Conservation (phyloP, 2,888 invertebrate species). For the Sthenelais limicola region DNA sequence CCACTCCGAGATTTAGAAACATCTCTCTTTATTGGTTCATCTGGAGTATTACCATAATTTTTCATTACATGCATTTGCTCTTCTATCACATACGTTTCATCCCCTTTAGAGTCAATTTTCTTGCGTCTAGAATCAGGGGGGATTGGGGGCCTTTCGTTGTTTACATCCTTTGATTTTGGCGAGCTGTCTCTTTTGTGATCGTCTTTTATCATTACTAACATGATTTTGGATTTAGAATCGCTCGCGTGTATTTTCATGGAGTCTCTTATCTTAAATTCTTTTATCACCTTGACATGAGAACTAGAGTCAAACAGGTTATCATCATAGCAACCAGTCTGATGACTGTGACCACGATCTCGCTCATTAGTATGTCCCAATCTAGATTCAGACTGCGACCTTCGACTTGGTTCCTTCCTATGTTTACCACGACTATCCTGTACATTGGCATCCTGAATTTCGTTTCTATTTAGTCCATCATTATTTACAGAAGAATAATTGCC, state of each 20-base stretch:
- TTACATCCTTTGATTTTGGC: not conserved
- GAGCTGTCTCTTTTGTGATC: not conserved
- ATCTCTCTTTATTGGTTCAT: not conserved
- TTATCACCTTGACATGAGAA: slow-evolving; percentile 5
- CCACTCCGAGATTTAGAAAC: slow-evolving; percentile 14
- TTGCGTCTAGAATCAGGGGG: not conserved
- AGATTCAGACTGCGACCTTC: not conserved
- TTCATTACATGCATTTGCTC: not conserved
- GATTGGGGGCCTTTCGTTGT: slow-evolving; percentile 4
- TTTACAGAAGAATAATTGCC: too few relatives aligned
- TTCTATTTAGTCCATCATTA: too few relatives aligned
- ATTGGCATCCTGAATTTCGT: not conserved
- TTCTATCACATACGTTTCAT: slow-evolving; percentile 12
- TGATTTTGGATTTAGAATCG: slow-evolving; percentile 14
- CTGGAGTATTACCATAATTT: not conserved
- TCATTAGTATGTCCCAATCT: not conserved
- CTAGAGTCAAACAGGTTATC: slow-evolving; percentile 10
- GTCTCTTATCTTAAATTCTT: slow-evolving; percentile 20
- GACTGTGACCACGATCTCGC: not conserved
- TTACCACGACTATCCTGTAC: slow-evolving; percentile 20
- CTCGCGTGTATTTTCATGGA: not conserved
- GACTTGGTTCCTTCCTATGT: slow-evolving; percentile 15
- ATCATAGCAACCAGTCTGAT: not conserved
- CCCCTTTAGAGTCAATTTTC: not conserved
- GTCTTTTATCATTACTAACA: slow-evolving; percentile 16